Percentiles rank a stretch among this genome's conserved stretches.
phyloP scores from a whole-genome alignment of 1,140 invertebrate species.

The Caenorhabditis inopinata region DNA sequence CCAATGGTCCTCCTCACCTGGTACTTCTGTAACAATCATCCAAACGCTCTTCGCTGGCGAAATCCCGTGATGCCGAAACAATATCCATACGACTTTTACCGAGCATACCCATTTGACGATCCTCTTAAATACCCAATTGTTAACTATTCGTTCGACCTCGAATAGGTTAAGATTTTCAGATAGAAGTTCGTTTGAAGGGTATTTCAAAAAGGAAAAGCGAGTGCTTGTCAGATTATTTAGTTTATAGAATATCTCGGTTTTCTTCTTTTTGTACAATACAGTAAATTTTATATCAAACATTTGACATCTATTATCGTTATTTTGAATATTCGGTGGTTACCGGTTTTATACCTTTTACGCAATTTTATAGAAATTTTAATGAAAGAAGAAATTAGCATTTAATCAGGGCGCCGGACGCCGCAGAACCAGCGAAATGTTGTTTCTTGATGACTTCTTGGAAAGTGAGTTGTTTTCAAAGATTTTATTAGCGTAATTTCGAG shows the following conservation, averaged over 20 bases:
- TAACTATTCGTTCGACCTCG: slow-evolving; percentile 64
- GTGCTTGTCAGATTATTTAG: slow-evolving; percentile 1
- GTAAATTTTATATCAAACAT: neutral
- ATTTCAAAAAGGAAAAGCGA: neutral
- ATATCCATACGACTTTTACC: slow-evolving; percentile 61
- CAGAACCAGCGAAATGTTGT: slow-evolving; percentile 36
- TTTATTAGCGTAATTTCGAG: no score
- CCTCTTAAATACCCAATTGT: slow-evolving; percentile 60
- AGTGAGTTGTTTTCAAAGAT: slow-evolving; percentile 44
- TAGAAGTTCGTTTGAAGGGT: neutral
- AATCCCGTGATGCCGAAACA: slow-evolving; percentile 63
- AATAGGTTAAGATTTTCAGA: slow-evolving; percentile 29
- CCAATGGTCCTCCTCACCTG: slow-evolving; percentile 53
- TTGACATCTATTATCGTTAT: neutral
- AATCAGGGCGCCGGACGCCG: neutral
- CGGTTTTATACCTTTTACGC: slow-evolving; percentile 22
- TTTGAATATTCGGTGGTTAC: slow-evolving; percentile 45
- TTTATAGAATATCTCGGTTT: slow-evolving; percentile 17
- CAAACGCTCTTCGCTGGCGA: slow-evolving; percentile 54
- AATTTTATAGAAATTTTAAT: no score
- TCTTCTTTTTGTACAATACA: slow-evolving; percentile 28
- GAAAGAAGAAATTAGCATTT: slow-evolving; percentile 33
- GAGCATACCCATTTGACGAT: slow-evolving; percentile 60
- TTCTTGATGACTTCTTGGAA: slow-evolving; percentile 50
- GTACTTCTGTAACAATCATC: slow-evolving; percentile 49